Percentiles rank a stretch among this genome's conserved stretches.
Evolutionary conservation across 2,797 vertebrate species (phyloP).

Genomic region (Lutjanus campechanus): DNA sequence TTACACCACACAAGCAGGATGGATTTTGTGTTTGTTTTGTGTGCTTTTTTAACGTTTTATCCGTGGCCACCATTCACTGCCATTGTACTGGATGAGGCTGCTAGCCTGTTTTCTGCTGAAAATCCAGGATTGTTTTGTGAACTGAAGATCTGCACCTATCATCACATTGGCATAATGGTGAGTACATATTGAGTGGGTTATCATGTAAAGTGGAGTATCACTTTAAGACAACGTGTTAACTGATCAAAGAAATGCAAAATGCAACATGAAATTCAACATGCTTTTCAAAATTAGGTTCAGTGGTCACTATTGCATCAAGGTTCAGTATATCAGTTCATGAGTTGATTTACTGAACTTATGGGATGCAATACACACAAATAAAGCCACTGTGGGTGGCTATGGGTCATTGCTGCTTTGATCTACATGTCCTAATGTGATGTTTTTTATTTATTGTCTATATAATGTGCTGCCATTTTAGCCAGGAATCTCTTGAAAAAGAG

Average conservation of each 20-base stretch:
- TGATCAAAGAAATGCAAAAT: not conserved
- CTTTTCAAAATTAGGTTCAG: not conserved
- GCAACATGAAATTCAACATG: not conserved
- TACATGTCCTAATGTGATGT: not conserved
- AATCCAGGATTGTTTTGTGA: too few relatives aligned
- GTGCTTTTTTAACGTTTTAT: too few relatives aligned
- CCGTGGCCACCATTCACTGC: too few relatives aligned
- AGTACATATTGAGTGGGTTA: too few relatives aligned
- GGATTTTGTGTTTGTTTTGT: too few relatives aligned
- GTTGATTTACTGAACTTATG: not conserved
- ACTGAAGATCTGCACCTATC: too few relatives aligned
- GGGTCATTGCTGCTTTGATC: not conserved
- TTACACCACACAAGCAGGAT: too few relatives aligned
- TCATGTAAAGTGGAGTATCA: too few relatives aligned
- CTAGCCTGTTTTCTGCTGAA: too few relatives aligned
- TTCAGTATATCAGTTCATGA: not conserved
- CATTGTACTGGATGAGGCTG: too few relatives aligned
- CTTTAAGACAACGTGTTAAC: conserved; percentile 5
- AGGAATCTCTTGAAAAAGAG: not conserved
- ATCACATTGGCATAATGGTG: too few relatives aligned
- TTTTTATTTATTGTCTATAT: not conserved
- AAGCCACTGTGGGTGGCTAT: not conserved
- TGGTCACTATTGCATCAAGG: not conserved
- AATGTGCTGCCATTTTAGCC: not conserved
- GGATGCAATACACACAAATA: not conserved